Evolutionary conservation across 2,888 invertebrate genomes (phyloP), one percentile per base, ranked within the genome.

Genomic region (Malacosoma neustria): DNA sequence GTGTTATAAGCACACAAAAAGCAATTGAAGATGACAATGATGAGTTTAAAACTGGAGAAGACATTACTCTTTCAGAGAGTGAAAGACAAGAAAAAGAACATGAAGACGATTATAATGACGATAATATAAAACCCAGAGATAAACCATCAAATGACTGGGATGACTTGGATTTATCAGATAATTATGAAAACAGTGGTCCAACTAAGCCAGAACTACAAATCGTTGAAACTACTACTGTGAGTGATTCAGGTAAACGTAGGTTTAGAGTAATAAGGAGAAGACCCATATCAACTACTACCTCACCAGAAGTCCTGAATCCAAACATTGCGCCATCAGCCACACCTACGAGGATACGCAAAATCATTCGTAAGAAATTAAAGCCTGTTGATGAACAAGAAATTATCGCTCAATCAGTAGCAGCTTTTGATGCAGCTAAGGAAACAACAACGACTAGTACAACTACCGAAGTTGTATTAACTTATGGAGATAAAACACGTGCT

Each of bases 31-130:
- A 69, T 4, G 62, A 62, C 29, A 65, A 72, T 14, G 70, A 72
- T 11, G 77, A 75, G 41, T 44, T 57, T 15, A 76, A 67, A 54
- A 54, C 51, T 36, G 22, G 22, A 3, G 82, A 84, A 41, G 84
- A 82, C 42, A 85, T 86, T 42, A 62, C 66, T 37, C 55, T 86
- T 31, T 87, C 87, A n/a, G 87, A 86, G 60, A 81, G 74, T 59
- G 71, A 81, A n/a, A 77, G 84, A 41, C 81, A 69, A 54, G 84
- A 82, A 46, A 75, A 82, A 47, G 84, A 82, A 51, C 82, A 85
- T n/a, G 60, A 70, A 15, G 73, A 72, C 9, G 40, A 43, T 15
- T 62, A 64, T 3, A 45, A 56, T 2, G 51, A 47, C 29, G 56
- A 59, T 43, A 47, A 54, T 38, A 33, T 55, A 47, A 38, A 40